Conservation (phyloP, 1,140 invertebrate genomes). For the Cheumatopsyche charites region DNA sequence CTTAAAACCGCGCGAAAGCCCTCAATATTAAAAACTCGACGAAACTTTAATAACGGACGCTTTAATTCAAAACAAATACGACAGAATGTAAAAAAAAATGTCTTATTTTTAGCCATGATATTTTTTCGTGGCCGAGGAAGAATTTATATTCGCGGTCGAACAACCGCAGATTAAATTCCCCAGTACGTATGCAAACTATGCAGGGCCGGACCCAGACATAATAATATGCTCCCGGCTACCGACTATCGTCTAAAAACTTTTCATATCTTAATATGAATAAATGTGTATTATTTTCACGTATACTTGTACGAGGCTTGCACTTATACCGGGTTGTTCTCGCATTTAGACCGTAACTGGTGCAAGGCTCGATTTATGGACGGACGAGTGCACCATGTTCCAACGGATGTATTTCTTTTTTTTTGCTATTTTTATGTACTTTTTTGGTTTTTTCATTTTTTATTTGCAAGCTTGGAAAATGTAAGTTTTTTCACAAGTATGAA, state of each 20-base stretch:
- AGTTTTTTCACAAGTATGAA: too few species aligned
- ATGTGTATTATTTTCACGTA: slow-evolving; percentile 1
- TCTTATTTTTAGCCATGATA: too few species aligned
- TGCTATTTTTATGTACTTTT: too few species aligned
- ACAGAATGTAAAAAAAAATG: too few species aligned
- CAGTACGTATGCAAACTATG: slow-evolving; percentile 21
- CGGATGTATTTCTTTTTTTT: background rate
- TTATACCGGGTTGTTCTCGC: slow-evolving; percentile 26
- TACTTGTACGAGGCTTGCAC: too few species aligned
- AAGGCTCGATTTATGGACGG: slow-evolving; percentile 33
- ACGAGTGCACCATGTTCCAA: background rate
- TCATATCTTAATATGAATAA: slow-evolving; percentile 38
- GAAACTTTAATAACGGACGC: too few species aligned
- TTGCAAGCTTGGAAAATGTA: too few species aligned
- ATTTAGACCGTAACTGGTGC: slow-evolving; percentile 32
- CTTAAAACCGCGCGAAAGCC: too few species aligned
- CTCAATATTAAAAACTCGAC: too few species aligned
- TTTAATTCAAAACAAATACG: too few species aligned
- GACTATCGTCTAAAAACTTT: slow-evolving; percentile 27
- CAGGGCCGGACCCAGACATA: slow-evolving; percentile 22
- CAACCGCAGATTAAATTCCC: slow-evolving; percentile 19
- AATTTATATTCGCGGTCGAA: slow-evolving; percentile 6
- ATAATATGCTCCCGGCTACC: background rate
- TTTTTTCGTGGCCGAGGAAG: background rate
- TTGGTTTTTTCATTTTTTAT: too few species aligned